Conservation (phyloP, 1,140 invertebrate genomes). For the Aphis gossypii region DNA sequence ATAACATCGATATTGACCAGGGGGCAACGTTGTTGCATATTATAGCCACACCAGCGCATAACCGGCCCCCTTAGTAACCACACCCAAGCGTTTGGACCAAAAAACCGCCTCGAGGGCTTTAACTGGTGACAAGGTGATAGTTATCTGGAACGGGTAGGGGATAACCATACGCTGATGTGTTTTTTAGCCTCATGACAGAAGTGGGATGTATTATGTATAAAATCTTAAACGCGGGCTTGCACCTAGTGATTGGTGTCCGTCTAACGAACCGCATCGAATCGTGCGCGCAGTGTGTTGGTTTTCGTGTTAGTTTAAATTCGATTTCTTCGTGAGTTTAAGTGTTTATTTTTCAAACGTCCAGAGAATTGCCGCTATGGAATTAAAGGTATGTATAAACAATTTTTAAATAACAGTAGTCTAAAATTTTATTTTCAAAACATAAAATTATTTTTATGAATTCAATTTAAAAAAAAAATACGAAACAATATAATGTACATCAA, state of each 20-base stretch:
- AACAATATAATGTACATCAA: neutral
- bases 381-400: conserved; percentile 32
- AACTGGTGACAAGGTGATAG: conserved; percentile 53
- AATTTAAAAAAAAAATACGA: neutral
- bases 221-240: conserved; percentile 35
- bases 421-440: neutral
- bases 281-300: conserved; percentile 41
- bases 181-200: conserved; percentile 27
- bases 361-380: neutral
- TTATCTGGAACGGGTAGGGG: conserved; percentile 32
- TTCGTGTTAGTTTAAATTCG: conserved; percentile 17
- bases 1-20: conserved; percentile 33
- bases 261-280: conserved; percentile 53
- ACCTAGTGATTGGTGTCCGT: conserved; percentile 55
- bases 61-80: conserved; percentile 52
- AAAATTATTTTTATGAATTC: neutral
- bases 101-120: conserved; percentile 22
- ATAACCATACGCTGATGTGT: neutral
- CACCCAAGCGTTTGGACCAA: conserved; percentile 53
- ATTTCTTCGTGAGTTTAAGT: conserved; percentile 20
- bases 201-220: conserved; percentile 55
- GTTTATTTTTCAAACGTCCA: conserved; percentile 20
- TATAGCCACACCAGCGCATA: neutral
- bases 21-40: conserved; percentile 36
- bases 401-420: neutral